A percentile compares a stretch with the other conserved stretches of the same genome.
Conservation (phyloP, 1,140 invertebrate species). For the Anoplolepis gracilipes region DNA sequence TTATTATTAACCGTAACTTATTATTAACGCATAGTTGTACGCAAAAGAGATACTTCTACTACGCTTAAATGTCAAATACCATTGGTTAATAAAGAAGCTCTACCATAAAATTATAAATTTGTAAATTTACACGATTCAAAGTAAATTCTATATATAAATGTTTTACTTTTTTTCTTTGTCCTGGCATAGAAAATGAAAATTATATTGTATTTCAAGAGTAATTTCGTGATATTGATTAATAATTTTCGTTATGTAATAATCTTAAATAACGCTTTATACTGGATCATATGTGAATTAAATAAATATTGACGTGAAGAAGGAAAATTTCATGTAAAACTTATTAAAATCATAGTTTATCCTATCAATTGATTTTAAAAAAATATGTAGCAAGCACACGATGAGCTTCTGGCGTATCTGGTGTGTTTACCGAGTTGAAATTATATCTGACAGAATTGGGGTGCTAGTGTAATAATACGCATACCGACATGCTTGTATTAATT, state of each 20-base stretch:
- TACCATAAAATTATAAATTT: conserved; percentile 17
- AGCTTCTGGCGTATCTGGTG: not conserved
- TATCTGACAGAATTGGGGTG: not conserved
- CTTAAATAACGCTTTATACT: too few species aligned
- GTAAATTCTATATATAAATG: not conserved
- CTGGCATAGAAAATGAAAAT: not conserved
- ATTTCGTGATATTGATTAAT: not conserved
- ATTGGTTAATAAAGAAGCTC: conserved; percentile 22
- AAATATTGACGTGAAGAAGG: not conserved
- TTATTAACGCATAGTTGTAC: not conserved
- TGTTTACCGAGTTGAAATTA: conserved; percentile 44
- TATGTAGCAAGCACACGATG: not conserved
- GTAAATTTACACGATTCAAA: not conserved
- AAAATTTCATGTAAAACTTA: not conserved
- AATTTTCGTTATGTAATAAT: not conserved
- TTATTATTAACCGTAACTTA: conserved; percentile 29
- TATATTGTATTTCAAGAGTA: not conserved
- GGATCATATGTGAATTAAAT: not conserved
- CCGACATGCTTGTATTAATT: conserved; percentile 64
- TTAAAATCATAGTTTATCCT: not conserved
- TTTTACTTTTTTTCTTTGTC: not conserved
- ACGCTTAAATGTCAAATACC: conserved; percentile 17
- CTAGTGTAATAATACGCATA: conserved; percentile 27
- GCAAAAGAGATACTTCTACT: conserved; percentile 12
- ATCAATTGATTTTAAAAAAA: not conserved